Percentiles rank a stretch among this genome's conserved stretches.
These are phyloP conservation scores for Raja brachyura DNA, from an alignment of 2,113 vertebrate genomes.

Conservation along the genomic window DNA sequence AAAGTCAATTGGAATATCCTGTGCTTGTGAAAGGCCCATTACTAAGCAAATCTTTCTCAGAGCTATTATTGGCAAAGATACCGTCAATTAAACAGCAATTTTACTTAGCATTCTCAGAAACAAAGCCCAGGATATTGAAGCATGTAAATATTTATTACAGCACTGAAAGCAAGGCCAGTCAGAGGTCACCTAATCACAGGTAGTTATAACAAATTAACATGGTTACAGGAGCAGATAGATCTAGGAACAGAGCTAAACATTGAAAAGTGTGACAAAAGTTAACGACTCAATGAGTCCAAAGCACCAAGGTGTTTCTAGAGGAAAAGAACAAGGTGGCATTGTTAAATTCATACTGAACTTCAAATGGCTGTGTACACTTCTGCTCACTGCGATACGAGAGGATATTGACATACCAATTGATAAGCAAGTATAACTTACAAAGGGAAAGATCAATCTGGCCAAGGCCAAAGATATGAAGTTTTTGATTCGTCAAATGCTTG, in stretches of 20 bases:
- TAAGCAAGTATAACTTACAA: not conserved
- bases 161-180: not conserved
- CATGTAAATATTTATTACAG: not conserved
- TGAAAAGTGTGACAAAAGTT: not conserved
- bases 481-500: too few species aligned
- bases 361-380: not conserved
- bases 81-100: not conserved
- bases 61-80: not conserved
- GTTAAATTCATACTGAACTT: not conserved
- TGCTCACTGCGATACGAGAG: not conserved
- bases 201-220: not conserved
- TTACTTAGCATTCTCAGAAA: not conserved
- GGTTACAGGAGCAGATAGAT: not conserved
- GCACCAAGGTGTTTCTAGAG: not conserved
- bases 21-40: too few species aligned
- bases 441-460: not conserved
- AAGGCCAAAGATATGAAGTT: too few species aligned
- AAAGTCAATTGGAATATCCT: too few species aligned
- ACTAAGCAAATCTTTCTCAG: too few species aligned
- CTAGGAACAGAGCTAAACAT: not conserved
- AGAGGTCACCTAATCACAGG: not conserved
- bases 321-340: not conserved
- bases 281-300: not conserved
- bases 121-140: not conserved
- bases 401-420: not conserved